Conservation (phyloP, 1,140 invertebrate genomes). For the Musca vetustissima region DNA sequence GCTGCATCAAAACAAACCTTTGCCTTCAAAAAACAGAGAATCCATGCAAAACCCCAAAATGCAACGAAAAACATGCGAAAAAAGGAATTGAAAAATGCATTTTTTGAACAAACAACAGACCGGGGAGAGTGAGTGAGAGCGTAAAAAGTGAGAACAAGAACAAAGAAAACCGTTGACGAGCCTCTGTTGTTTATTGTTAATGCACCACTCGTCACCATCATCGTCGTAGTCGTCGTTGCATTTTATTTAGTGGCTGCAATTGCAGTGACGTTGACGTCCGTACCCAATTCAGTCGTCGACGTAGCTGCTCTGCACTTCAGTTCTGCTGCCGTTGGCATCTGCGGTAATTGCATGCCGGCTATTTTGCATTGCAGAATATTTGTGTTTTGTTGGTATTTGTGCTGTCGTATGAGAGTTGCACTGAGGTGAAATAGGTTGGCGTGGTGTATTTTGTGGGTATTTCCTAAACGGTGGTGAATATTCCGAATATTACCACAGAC, state of each 20-base stretch:
- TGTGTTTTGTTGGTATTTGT: too few species aligned
- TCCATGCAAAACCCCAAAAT: background rate
- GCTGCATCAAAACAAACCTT: background rate
- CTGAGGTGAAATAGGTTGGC: too few species aligned
- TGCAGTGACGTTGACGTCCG: background rate
- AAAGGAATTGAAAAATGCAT: conserved; percentile 1
- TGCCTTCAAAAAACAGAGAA: background rate
- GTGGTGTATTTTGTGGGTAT: background rate
- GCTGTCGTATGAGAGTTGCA: background rate
- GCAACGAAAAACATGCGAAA: background rate
- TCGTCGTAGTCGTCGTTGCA: too few species aligned
- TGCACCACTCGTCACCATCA: too few species aligned
- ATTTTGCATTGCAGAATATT: too few species aligned
- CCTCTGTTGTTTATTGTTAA: background rate
- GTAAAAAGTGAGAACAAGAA: background rate
- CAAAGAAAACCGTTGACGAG: conserved; percentile 21
- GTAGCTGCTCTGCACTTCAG: too few species aligned
- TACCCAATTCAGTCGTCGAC: too few species aligned
- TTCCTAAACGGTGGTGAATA: background rate
- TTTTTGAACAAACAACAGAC: too few species aligned
- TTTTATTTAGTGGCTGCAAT: background rate
- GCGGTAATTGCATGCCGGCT: too few species aligned
- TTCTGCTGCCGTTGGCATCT: too few species aligned
- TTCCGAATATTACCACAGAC: background rate
- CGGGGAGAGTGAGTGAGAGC: too few species aligned